Conservation (phyloP, 1,140 invertebrate genomes). For the Stegodyphus dumicola region DNA sequence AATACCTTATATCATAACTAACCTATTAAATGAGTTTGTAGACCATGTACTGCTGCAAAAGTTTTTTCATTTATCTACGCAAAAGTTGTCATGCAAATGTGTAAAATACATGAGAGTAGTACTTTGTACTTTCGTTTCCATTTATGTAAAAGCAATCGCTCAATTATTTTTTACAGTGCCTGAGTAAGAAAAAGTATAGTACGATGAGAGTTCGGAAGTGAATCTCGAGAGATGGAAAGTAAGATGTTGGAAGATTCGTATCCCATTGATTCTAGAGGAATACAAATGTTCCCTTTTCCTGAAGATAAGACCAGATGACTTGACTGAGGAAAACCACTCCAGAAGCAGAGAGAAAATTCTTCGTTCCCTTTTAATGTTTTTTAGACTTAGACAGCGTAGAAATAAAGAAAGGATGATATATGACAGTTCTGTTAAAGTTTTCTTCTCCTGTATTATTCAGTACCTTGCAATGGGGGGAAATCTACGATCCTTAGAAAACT, state of each 20-base stretch:
- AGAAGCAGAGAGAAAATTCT: constrained; percentile 10
- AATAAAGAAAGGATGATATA: constrained; percentile 54
- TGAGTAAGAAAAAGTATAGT: not conserved
- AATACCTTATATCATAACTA: too few relatives aligned
- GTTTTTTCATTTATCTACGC: too few relatives aligned
- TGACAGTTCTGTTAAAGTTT: constrained; percentile 44
- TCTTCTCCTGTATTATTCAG: constrained; percentile 46
- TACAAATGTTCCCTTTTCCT: constrained; percentile 45
- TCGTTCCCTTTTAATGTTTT: constrained; percentile 40
- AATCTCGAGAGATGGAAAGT: too few relatives aligned
- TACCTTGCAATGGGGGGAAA: constrained; percentile 31
- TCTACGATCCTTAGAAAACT: not conserved
- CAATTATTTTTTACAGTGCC: not conserved
- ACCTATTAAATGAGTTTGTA: too few relatives aligned
- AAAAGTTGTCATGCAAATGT: too few relatives aligned
- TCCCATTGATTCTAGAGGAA: constrained; percentile 34
- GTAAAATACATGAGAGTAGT: too few relatives aligned
- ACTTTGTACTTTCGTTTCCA: not conserved
- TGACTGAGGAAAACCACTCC: not conserved
- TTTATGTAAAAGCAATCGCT: not conserved
- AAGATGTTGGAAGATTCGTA: constrained; percentile 28
- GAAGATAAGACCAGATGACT: constrained; percentile 25
- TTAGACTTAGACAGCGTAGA: constrained; percentile 48
- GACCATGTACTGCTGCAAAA: too few relatives aligned
- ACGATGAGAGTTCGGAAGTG: not conserved